These are phyloP conservation scores for Halesus radiatus DNA, from an alignment of 1,140 invertebrate species.

Conservation along the genomic window DNA sequence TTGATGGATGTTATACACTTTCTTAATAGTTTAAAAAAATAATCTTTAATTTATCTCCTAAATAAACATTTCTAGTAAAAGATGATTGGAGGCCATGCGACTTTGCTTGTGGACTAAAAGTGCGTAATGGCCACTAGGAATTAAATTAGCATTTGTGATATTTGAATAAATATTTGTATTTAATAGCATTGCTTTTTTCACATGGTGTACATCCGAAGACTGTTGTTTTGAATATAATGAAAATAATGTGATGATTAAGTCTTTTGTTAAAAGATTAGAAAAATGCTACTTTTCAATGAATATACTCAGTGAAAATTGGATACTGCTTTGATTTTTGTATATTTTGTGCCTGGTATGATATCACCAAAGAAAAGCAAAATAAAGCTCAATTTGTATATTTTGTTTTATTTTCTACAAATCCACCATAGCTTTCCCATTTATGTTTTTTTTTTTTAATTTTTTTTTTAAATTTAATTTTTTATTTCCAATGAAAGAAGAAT, in stretches of 20 bases:
- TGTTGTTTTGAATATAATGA: slow-evolving; percentile 17
- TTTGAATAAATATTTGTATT: slow-evolving; percentile 38
- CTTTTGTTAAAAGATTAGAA: neutral
- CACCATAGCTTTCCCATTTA: too few species aligned
- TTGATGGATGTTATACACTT: too few species aligned
- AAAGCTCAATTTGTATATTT: slow-evolving; percentile 31
- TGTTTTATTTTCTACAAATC: slow-evolving; percentile 11
- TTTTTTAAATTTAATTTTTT: too few species aligned
- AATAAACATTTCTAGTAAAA: too few species aligned
- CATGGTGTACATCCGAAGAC: slow-evolving; percentile 8
- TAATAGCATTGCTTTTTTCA: slow-evolving; percentile 31
- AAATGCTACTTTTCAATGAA: neutral
- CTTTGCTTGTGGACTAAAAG: slow-evolving; percentile 11
- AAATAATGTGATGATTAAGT: slow-evolving; percentile 5
- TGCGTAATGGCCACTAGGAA: slow-evolving; percentile 16
- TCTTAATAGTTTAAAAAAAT: too few species aligned
- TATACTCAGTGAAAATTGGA: slow-evolving; percentile 16
- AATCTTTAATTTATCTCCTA: too few species aligned
- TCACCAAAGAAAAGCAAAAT: slow-evolving; percentile 31
- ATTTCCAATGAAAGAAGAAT: too few species aligned
- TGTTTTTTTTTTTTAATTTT: too few species aligned
- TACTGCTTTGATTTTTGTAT: slow-evolving; percentile 25
- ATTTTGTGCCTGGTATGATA: slow-evolving; percentile 28
- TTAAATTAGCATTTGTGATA: slow-evolving; percentile 37
- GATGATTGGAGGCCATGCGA: neutral